Evolutionary conservation across 1,140 invertebrate genomes (phyloP).

Genomic region (Drosophila lowei): DNA sequence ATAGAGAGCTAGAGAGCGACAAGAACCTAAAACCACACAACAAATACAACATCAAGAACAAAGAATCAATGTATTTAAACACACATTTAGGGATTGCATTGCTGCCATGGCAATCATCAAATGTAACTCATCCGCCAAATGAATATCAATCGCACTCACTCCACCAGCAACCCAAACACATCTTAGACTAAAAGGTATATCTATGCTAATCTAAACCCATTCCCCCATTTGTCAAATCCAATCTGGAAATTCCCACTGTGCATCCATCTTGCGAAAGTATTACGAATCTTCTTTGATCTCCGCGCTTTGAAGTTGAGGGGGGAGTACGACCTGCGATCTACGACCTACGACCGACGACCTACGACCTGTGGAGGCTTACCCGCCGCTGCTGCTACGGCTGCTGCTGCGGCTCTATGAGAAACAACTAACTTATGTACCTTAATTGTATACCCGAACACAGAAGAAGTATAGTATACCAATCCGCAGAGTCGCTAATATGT

Average conservation of each 20-base stretch:
- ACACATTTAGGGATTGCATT: slow-evolving; percentile 15
- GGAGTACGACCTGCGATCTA: no score
- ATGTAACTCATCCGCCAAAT: slow-evolving; percentile 56
- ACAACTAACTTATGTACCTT: slow-evolving; percentile 55
- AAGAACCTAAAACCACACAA: slow-evolving; percentile 10
- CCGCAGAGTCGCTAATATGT: slow-evolving; percentile 20
- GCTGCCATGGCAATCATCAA: slow-evolving; percentile 29
- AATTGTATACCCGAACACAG: slow-evolving; percentile 30
- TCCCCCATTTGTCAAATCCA: slow-evolving; percentile 22
- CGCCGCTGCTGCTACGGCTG: background rate
- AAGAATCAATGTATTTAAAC: slow-evolving; percentile 41
- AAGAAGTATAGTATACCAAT: slow-evolving; percentile 22
- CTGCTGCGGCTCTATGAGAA: slow-evolving; percentile 15
- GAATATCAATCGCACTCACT: slow-evolving; percentile 33
- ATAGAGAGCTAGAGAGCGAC: slow-evolving; percentile 13
- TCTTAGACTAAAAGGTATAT: slow-evolving; percentile 14
- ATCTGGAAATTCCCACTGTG: no score
- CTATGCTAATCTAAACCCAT: slow-evolving; percentile 14
- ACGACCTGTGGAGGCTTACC: slow-evolving; percentile 3
- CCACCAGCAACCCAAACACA: background rate
- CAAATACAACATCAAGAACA: slow-evolving; percentile 8
- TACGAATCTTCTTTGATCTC: slow-evolving; percentile 48
- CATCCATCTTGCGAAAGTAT: slow-evolving; percentile 27
- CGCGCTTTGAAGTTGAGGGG: slow-evolving; percentile 52
- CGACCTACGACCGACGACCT: background rate